Base-by-base conservation (phyloP, 1,140 invertebrate genomes). In the Tribolium castaneum region DNA sequence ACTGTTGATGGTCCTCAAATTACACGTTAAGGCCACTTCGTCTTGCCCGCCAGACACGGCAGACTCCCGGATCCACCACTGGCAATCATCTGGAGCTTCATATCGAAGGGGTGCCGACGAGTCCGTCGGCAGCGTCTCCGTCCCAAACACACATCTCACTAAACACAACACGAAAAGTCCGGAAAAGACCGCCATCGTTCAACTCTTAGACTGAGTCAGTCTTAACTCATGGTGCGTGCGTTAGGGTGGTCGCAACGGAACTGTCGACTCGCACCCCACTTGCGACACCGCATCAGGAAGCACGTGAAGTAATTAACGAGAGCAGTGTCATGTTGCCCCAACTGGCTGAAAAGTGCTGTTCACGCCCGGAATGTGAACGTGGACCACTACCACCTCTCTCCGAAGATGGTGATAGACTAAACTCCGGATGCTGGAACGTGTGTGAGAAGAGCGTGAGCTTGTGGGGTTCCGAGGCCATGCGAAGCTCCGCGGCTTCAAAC, bases 61-160 rank as follows among this genome's bases (percentile, higher is more conserved):
- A 22, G 89, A 89, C 79, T 90, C 89, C 74, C 87, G 84, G 10
- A 90, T 82, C 89, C 91, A 92, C 93, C 93, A 94, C 82, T 92
- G 91, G 83, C 95, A 96, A 84, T 95, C 93, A 82, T 96, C 94
- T 10, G 94, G 94, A 78, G 94, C 92, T 85, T 95, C 94, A 87
- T 95, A 95, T 81, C 90, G 90, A 45, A 93, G 84, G 34, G 90
- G 89, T 70, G 89, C 87, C 79, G 88, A 89, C 84, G 86, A 86
- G 82, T 89, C 88, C n/a, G 87, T 62, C 86, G 87, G 82, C 86
- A 86, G 6, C 86, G 80, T 73, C 84, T 87, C 78, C 87, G 4
- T 35, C 9, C 25, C 59, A n/a, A 66, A 22, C 25, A 35, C 59
- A 66, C 59, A 66, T 39, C 59, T 39, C 59, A 72, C 70, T 9